Evolutionary conservation across 53 echinoderm and acorn worm species (phyloP).

Genomic region (Paracentrotus lividus): DNA sequence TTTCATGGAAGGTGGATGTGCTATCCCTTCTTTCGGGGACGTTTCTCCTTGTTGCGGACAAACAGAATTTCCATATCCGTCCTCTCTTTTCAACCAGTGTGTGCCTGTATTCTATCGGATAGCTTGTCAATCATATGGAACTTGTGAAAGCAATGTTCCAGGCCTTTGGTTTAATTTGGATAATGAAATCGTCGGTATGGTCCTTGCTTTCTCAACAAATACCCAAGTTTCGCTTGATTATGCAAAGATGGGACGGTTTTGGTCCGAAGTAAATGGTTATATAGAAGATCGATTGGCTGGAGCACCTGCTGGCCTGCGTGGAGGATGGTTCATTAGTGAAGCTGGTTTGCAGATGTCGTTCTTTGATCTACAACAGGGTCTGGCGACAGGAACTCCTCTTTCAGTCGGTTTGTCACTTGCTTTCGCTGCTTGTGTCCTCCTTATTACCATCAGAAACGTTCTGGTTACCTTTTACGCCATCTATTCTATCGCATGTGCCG

Average conservation of each 20-base stretch:
- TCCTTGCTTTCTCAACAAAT: slow-evolving; percentile 33
- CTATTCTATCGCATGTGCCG: slow-evolving; percentile 73
- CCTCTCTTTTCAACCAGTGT: slow-evolving; percentile 68
- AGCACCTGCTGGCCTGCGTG: slow-evolving; percentile 65
- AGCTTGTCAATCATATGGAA: neutral
- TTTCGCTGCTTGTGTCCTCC: slow-evolving; percentile 70
- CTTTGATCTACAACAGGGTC: slow-evolving; percentile 77
- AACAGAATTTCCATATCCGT: slow-evolving; percentile 73
- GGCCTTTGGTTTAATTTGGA: slow-evolving; percentile 68
- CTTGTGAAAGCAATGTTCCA: neutral
- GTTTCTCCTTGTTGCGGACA: slow-evolving; percentile 72
- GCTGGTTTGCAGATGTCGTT: slow-evolving; percentile 59
- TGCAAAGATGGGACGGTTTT: slow-evolving; percentile 60
- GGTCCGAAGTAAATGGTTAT: slow-evolving; percentile 66
- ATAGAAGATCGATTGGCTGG: slow-evolving; percentile 38
- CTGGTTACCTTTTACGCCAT: slow-evolving; percentile 73
- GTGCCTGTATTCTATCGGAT: neutral
- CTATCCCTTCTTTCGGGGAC: slow-evolving; percentile 43
- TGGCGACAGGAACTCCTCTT: slow-evolving; percentile 66
- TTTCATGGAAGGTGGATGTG: slow-evolving; percentile 73
- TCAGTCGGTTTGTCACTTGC: slow-evolving; percentile 69
- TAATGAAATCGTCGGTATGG: slow-evolving; percentile 62
- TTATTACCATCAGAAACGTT: slow-evolving; percentile 72
- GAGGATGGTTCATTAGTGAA: slow-evolving; percentile 75
- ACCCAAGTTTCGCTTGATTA: slow-evolving; percentile 44